phyloP scores from a whole-genome alignment of 2,888 invertebrate species.

The Listrodromus nycthemerus region DNA sequence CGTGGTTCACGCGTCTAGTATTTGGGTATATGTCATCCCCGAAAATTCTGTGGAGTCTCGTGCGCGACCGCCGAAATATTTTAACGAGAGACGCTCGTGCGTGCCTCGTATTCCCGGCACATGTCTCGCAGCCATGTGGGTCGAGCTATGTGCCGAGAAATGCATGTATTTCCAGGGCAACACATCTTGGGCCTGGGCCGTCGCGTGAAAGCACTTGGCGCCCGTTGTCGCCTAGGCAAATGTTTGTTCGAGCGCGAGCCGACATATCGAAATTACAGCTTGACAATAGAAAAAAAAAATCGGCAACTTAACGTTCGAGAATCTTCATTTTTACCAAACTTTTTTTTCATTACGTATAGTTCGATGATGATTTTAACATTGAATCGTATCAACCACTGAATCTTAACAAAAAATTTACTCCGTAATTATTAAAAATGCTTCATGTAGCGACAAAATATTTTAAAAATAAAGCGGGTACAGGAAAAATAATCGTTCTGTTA shows the following conservation, averaged over 20 bases:
- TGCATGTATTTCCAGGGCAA: constrained; percentile 25
- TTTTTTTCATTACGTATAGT: not conserved
- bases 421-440: not conserved
- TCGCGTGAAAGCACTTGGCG: constrained; percentile 26
- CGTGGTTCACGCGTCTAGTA: constrained; percentile 54
- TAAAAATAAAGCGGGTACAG: not conserved
- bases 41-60: constrained; percentile 43
- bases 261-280: not conserved
- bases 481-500: too few species aligned
- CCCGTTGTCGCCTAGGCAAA: constrained; percentile 20
- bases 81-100: constrained; percentile 57
- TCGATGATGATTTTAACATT: not conserved
- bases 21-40: constrained; percentile 17
- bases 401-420: not conserved
- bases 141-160: constrained; percentile 17
- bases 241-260: constrained; percentile 27
- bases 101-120: constrained; percentile 60
- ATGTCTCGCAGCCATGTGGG: constrained; percentile 58
- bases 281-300: not conserved
- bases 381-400: not conserved
- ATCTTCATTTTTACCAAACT: not conserved
- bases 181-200: not conserved
- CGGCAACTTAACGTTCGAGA: not conserved
- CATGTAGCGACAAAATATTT: not conserved
- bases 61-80: constrained; percentile 63